Base-by-base conservation (phyloP, 2,888 invertebrate genomes). In the Drosophila yooni region DNA sequence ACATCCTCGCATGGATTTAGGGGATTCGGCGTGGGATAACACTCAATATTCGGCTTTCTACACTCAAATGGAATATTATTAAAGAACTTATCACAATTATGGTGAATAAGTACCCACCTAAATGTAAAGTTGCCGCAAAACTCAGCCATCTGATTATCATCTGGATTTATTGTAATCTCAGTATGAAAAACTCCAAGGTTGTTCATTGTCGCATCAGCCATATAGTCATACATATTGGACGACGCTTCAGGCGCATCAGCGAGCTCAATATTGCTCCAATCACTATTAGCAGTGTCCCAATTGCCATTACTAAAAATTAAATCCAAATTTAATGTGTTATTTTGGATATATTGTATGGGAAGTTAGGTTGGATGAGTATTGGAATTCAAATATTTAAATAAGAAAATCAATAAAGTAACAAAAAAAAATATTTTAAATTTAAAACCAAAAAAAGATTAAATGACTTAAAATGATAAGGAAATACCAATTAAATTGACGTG, bases 1-100 rank as follows among this genome's bases (percentile, higher is more conserved):
- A 98, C 97, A 92, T 98, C 97, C 91, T 97, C 97, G 92, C 98
- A 98, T 0, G 97, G 97, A 93, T 97, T 98, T 59, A 97, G 93
- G 0, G 96, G 97, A 92, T 98, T 96, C 0, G 97, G 96, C 73
- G 94, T 94, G 0, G 97, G 97, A 46, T 94, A 94, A 91, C 97
- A 97, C 86, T 94, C 94, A 6, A 96, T 94, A 77, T 94, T 90
- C n/a, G 92, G 93, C 74, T 94, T 94, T 59, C 93, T 93, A 70
- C 5, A 21, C 4, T 2, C 4, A 1, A 18, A 54, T 43, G 8
- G 6, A 18, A 21, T 3, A 11, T 7, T 7, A 21, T 27, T 8
- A 31, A 34, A 33, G 2, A 56, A n/a, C 3, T 13, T 18, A 7
- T 25, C 29, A 27, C 5, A 25, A 50, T 33, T 25, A 0, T 13